Base-by-base conservation (phyloP, 2,888 invertebrate genomes). In the Hirtodrosophila duncani region DNA sequence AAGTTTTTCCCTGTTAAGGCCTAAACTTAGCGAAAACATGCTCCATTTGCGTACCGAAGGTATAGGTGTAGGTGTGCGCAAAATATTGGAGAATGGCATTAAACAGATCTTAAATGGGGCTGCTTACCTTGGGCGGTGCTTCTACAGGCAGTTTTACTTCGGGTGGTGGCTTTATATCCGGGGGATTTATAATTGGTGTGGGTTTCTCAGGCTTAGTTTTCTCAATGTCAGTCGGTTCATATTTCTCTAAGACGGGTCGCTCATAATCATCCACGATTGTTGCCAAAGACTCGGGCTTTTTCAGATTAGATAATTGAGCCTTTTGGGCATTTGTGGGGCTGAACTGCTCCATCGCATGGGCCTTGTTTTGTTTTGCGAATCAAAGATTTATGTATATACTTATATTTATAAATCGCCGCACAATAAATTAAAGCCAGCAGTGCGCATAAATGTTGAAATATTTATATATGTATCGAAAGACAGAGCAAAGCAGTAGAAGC, bases 181-280 rank as follows among this genome's bases (percentile, higher is more conserved):
- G 64, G 10, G 62, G 17, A 11, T 61, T 50, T 36, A 69, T 63
- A 16, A 61, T 34, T 17, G 65, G 60, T 36, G 58, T 43, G 8
- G 53, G 23, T 56, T 69, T 78, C 11, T 67, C 49, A 42, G 69
- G 51, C 51, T 70, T 87, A 72, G 84, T 86, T 52, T 89, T 89
- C 8, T 87, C 87, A 37, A 88, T 84, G 39, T 87, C 69, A 3
- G 62, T 85, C 56, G 88, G 88, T 79, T 91, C 90, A 74, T 89
- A 92, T 85, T 89, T 89, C 82, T 92, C 92, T 67, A 92, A 88
- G 3, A 91, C 90, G 9, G 92, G 90, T 66, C 92, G 89, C n/a
- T 93, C 92, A 80, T 93, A 93, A 83, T 93, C 92, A 83, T 91
- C 89, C 41, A 91, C 88, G 30, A 89, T 85, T 74, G 89, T 88